These are phyloP conservation scores for Amazona guildingii DNA, from an alignment of 2,113 vertebrate species.

Conservation along the genomic window DNA sequence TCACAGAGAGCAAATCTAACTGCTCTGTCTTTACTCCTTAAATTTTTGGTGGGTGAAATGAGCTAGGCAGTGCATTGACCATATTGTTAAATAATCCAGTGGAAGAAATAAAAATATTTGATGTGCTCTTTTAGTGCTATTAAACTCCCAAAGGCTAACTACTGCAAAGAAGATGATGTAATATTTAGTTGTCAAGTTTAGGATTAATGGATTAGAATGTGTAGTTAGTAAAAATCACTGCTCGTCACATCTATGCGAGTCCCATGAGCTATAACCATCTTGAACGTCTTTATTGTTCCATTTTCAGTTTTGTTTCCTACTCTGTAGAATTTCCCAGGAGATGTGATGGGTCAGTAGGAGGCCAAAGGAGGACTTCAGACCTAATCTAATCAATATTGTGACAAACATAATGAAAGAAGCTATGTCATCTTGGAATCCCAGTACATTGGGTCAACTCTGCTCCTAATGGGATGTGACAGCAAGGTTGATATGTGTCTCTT, in stretches of 20 bases:
- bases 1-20: not conserved
- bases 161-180: not conserved
- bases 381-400: slow-evolving; percentile 58
- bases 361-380: slow-evolving; percentile 26
- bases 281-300: not conserved
- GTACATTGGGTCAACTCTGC: not conserved
- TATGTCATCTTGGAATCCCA: slow-evolving; percentile 36
- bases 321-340: slow-evolving; percentile 47
- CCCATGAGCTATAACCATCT: not conserved
- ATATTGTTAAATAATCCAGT: not conserved
- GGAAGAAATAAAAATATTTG: not conserved
- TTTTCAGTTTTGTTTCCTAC: slow-evolving; percentile 25
- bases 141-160: not conserved
- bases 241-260: not conserved
- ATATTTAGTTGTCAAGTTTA: not conserved
- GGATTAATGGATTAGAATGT: slow-evolving; percentile 6
- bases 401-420: slow-evolving; percentile 20
- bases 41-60: not conserved
- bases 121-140: not conserved
- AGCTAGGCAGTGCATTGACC: not conserved
- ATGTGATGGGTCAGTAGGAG: slow-evolving; percentile 5
- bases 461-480: slow-evolving; percentile 39
- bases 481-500: not conserved
- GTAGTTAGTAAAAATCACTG: not conserved
- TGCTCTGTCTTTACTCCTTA: not conserved